Evolutionary conservation across 2,888 invertebrate genomes (phyloP), one percentile per base, ranked within the genome.

Genomic region (Crioceris asparagi): DNA sequence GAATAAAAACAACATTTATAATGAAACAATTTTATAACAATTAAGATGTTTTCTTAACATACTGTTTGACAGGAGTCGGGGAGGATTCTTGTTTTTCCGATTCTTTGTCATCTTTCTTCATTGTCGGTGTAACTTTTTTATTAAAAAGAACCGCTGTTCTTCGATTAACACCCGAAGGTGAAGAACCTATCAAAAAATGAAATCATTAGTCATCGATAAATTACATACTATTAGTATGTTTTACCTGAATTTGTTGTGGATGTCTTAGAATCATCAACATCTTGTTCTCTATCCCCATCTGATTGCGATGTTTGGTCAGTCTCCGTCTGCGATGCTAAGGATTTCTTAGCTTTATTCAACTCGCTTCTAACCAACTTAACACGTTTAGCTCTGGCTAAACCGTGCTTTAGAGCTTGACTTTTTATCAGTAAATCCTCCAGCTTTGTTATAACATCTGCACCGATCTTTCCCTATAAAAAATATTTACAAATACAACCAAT

Each of bases 81-180:
- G 69, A 60, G 3, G 58, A 46, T 48, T 61, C 50, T 60, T 69
- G 50, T 65, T 43, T 44, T 61, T 62, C 49, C 59, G 70, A 52
- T 65, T 52, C 52, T 62, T 54, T 68, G 25, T 47, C 47, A 65
- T 8, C 69, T 66, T 45, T 70, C 66, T 52, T 51, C 19, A 49
- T 39, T 11, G 59, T 57, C 2, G 75, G 74, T 54, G 75, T 75
- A 2, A 78, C 77, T 61, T 84, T 84, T 32, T 81, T 71, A 7
- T 82, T 81, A 51, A 85, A 79, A 18, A 85, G 62, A 17, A 85
- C 83, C n/a, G 84, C 80, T 15, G 81, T 84, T 53, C 84, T 59
- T 17, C 79, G 66, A 56, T 79, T 79, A 5, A 79, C 78, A 3
- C 78, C 77, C 7, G 77, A 74, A 0, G 72, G 69, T 2, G 71